These are phyloP conservation scores for Polyodon spathula DNA, from an alignment of 2,113 vertebrate species.

Conservation along the genomic window DNA sequence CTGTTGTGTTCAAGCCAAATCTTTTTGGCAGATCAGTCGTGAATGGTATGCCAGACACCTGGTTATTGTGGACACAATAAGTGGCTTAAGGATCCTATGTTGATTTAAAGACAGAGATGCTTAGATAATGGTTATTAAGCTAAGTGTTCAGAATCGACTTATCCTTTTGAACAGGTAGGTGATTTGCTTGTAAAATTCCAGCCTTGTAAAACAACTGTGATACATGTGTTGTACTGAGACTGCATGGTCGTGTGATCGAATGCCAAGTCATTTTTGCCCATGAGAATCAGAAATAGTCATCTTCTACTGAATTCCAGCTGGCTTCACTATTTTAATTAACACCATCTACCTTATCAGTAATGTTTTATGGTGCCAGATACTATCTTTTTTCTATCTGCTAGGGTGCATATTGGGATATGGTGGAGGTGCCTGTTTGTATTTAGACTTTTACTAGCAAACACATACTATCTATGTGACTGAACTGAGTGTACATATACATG, in stretches of 20 bases:
- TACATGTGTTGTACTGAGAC: background rate
- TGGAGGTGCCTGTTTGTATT: too few species aligned
- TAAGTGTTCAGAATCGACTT: conserved; percentile 37
- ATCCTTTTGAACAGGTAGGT: conserved; percentile 20
- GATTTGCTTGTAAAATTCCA: background rate
- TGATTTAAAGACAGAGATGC: conserved; percentile 37
- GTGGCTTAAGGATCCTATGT: conserved; percentile 55
- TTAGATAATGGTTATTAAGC: conserved; percentile 43
- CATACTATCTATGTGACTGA: too few species aligned
- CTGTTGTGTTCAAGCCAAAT: conserved; percentile 45
- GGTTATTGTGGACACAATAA: conserved; percentile 64
- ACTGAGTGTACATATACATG: too few species aligned
- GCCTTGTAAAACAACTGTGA: too few species aligned
- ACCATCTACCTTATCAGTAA: background rate
- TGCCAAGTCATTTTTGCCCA: background rate
- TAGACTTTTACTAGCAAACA: too few species aligned
- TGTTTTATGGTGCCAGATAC: background rate
- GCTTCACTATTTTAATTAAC: background rate
- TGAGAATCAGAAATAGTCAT: background rate
- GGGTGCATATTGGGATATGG: background rate
- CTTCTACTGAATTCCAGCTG: background rate
- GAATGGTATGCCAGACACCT: conserved; percentile 58
- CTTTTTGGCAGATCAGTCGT: conserved; percentile 48
- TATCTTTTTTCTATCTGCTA: background rate
- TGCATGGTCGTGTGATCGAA: background rate